Conservation (phyloP, 1,140 invertebrate genomes). For the Leptopilina clavipes region DNA sequence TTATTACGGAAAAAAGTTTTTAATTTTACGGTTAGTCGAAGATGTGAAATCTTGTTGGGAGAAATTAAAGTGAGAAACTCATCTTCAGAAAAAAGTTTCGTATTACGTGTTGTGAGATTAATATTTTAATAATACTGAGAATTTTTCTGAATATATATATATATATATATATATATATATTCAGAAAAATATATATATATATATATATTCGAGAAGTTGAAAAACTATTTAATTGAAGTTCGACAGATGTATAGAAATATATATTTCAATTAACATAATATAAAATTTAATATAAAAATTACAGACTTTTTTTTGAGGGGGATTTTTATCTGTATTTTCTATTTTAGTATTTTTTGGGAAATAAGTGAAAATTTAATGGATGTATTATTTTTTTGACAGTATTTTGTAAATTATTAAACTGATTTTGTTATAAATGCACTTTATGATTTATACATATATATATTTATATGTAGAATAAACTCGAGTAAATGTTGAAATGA, state of each 20-base stretch:
- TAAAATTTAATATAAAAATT: no score
- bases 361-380: no score
- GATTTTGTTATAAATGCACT: not conserved
- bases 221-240: no score
- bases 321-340: no score
- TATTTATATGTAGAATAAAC: not conserved
- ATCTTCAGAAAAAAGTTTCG: not conserved
- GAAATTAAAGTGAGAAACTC: conserved; percentile 9
- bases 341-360: no score
- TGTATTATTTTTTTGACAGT: no score
- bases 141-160: not conserved
- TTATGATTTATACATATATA: no score
- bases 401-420: not conserved
- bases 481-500: not conserved
- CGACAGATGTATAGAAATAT: no score
- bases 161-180: not conserved
- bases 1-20: conserved; percentile 16
- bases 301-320: no score
- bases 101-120: not conserved
- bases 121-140: conserved; percentile 1
- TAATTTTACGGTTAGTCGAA: conserved; percentile 12
- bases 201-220: no score
- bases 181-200: not conserved
- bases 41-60: conserved; percentile 1
- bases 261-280: no score